Percentiles rank a stretch among this genome's conserved stretches.
Conservation (phyloP, 2,888 invertebrate genomes). For the Stenchaetothrips biformis region DNA sequence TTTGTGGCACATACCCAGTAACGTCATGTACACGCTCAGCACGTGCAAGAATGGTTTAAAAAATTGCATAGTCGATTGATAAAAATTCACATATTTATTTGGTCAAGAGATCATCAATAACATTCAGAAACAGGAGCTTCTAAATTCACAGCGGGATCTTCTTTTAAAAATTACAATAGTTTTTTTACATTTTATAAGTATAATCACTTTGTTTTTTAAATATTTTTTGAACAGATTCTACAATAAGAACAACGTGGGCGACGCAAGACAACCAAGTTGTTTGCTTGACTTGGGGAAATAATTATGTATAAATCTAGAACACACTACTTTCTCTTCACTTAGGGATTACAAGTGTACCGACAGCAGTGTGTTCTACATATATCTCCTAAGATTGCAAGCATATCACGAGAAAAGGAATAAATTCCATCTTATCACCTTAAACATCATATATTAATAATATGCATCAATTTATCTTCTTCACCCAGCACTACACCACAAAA, state of each 20-base stretch:
- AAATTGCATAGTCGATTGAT: neutral
- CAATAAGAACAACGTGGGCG: constrained; percentile 1
- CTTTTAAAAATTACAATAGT: constrained; percentile 18
- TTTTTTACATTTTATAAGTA: constrained; percentile 22
- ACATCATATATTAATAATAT: neutral
- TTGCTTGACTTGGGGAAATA: neutral
- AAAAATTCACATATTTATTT: constrained; percentile 25
- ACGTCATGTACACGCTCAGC: too few relatives aligned
- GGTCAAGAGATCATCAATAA: constrained; percentile 25
- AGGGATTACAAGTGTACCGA: neutral
- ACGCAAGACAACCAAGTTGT: neutral
- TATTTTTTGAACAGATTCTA: constrained; percentile 12
- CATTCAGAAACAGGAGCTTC: constrained; percentile 18
- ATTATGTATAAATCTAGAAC: neutral
- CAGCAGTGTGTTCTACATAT: neutral
- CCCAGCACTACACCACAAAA: neutral
- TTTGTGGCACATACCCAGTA: too few relatives aligned
- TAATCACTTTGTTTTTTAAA: constrained; percentile 5
- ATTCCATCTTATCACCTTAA: constrained; percentile 16
- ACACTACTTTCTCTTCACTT: neutral
- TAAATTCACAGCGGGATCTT: constrained; percentile 21
- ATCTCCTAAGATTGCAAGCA: constrained; percentile 6
- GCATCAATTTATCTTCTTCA: neutral
- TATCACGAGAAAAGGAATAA: constrained; percentile 19
- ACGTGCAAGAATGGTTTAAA: neutral